Evolutionary conservation across 1,140 invertebrate species (phyloP).

Genomic region (Drosophila tristis): DNA sequence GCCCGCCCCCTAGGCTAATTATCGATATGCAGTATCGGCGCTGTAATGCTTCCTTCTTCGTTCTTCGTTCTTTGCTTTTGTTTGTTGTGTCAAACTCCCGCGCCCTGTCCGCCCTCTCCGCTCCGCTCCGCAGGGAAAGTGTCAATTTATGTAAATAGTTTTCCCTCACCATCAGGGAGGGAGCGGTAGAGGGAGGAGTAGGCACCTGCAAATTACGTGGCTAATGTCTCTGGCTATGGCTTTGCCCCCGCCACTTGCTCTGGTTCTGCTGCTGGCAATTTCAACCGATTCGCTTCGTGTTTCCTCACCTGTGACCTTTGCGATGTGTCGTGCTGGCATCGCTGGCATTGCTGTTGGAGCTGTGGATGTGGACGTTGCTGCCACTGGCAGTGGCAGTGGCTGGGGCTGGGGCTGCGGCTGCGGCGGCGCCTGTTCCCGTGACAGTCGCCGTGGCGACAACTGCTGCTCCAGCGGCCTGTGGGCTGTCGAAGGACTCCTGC

Average conservation of each 20-base stretch:
- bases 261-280: constrained; percentile 24
- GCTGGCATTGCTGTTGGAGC: constrained; percentile 39
- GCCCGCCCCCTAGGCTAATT: constrained; percentile 26
- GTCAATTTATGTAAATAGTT: constrained; percentile 70
- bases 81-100: neutral
- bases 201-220: too few species aligned
- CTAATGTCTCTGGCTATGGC: too few species aligned
- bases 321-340: constrained; percentile 73
- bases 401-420: constrained; percentile 1
- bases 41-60: constrained; percentile 6
- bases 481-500: constrained; percentile 53
- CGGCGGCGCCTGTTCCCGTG: constrained; percentile 4
- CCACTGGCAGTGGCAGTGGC: neutral
- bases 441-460: constrained; percentile 18
- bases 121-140: constrained; percentile 35
- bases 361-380: constrained; percentile 30
- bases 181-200: neutral
- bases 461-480: constrained; percentile 20
- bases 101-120: too few species aligned
- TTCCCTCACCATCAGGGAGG: neutral
- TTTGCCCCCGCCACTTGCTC: neutral
- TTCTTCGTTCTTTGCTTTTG: constrained; percentile 13
- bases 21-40: constrained; percentile 35
- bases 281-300: constrained; percentile 27
- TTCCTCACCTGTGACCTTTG: constrained; percentile 81